Percentiles rank a stretch among this genome's conserved stretches.
Evolutionary conservation across 2,888 invertebrate genomes (phyloP).

Genomic region (Macaria notata): DNA sequence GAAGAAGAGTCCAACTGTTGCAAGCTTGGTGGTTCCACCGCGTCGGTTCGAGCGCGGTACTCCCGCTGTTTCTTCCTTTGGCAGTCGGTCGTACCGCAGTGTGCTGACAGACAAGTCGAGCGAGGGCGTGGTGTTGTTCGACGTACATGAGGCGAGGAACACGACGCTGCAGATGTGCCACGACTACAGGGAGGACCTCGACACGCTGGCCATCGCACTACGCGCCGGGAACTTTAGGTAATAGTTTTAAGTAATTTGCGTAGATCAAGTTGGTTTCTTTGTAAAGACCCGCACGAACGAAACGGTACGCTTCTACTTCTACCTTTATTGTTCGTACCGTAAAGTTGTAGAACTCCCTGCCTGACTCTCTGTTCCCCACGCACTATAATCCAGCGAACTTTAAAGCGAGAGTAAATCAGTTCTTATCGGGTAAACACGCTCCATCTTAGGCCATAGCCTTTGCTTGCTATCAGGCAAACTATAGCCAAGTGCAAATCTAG

Average conservation of each 20-base stretch:
- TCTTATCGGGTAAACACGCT: too few species aligned
- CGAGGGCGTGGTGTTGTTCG: conserved; percentile 71
- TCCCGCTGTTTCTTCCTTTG: conserved; percentile 65
- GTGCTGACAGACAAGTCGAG: conserved; percentile 68
- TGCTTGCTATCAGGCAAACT: too few species aligned
- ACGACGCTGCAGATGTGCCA: conserved; percentile 73
- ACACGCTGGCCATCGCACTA: conserved; percentile 72
- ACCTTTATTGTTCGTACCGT: too few species aligned
- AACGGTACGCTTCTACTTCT: too few species aligned
- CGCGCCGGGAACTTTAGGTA: conserved; percentile 81
- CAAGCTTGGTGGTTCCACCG: conserved; percentile 51
- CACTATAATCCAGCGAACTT: too few species aligned
- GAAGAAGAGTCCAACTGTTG: conserved; percentile 50
- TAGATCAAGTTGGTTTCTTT: too few species aligned
- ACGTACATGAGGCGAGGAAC: conserved; percentile 75
- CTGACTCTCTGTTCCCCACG: too few species aligned
- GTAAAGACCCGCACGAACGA: too few species aligned
- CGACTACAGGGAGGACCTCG: conserved; percentile 73
- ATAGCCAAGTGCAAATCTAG: too few species aligned
- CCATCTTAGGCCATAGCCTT: too few species aligned
- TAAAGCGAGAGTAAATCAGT: too few species aligned
- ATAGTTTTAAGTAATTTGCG: conserved; percentile 25
- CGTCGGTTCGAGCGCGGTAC: conserved; percentile 63
- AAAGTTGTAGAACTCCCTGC: too few species aligned
- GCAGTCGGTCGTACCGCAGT: conserved; percentile 69